phyloP scores from a whole-genome alignment of 1,140 invertebrate species.

The Rhopalosiphum maidis region DNA sequence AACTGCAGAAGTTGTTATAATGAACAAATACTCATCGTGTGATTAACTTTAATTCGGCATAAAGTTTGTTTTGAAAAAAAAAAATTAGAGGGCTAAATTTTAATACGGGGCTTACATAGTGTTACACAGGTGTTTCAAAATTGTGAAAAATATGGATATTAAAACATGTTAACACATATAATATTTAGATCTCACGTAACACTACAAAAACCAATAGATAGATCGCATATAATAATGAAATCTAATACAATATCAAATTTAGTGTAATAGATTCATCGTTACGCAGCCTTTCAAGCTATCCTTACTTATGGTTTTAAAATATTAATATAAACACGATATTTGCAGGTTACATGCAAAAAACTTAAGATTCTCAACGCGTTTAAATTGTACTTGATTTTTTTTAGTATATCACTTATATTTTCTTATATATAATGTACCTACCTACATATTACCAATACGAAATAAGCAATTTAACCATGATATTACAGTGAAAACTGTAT shows the following conservation, averaged over 20 bases:
- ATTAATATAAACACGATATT: too few species aligned
- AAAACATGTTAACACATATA: background rate
- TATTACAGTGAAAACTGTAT: too few species aligned
- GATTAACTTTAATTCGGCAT: background rate
- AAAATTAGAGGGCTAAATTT: too few species aligned
- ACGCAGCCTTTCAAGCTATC: background rate
- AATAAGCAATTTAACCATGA: too few species aligned
- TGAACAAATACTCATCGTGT: background rate
- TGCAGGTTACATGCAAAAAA: background rate
- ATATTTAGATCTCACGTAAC: background rate
- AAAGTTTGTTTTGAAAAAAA: background rate
- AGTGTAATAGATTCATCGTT: background rate
- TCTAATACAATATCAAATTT: background rate
- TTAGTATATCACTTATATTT: background rate
- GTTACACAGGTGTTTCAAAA: background rate
- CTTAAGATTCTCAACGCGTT: background rate
- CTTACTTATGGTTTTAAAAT: background rate
- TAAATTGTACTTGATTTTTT: background rate
- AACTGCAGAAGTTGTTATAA: background rate
- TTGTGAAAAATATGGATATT: background rate
- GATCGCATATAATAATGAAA: background rate
- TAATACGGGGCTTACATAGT: too few species aligned
- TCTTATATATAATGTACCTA: background rate
- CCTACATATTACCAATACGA: background rate
- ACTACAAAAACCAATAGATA: background rate